These are phyloP conservation scores for Oopsacas minuta DNA, from an alignment of 37 sponge, comb jelly and placozoan genomes.

Conservation along the genomic window DNA sequence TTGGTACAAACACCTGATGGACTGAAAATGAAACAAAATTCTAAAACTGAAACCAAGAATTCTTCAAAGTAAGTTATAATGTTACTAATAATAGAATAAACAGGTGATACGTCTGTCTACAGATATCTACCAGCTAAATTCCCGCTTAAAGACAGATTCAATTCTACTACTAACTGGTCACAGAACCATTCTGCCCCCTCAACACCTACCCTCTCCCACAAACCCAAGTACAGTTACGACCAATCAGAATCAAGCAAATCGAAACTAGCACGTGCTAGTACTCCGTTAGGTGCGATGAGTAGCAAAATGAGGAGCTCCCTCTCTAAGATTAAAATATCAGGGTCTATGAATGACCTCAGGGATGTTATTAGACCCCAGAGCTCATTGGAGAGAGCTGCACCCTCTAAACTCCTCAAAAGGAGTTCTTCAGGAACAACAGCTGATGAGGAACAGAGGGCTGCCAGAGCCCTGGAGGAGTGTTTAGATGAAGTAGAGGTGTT, in stretches of 20 bases:
- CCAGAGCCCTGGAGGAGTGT: neutral
- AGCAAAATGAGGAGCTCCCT: conserved; percentile 13
- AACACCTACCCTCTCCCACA: neutral
- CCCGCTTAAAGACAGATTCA: neutral
- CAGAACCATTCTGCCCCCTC: conserved; percentile 1
- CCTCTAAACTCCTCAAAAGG: neutral
- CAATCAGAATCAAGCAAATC: no score
- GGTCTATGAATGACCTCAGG: neutral
- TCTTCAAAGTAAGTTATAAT: neutral
- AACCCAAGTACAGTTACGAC: no score
- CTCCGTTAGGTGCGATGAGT: neutral
- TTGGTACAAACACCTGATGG: neutral
- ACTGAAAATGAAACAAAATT: neutral
- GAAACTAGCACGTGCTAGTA: neutral
- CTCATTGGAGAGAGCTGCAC: neutral
- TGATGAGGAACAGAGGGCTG: neutral
- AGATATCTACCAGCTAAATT: neutral
- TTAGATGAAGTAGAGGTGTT: neutral
- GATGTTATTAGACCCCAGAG: neutral
- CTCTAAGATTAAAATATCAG: neutral
- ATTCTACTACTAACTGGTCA: neutral
- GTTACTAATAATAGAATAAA: neutral
- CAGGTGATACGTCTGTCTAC: neutral
- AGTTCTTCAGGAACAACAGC: neutral
- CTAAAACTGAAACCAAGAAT: neutral